Percentiles rank a stretch among this genome's conserved stretches.
Evolutionary conservation across 2,797 vertebrate genomes (phyloP).

Genomic region (Phalloptychus januarius): DNA sequence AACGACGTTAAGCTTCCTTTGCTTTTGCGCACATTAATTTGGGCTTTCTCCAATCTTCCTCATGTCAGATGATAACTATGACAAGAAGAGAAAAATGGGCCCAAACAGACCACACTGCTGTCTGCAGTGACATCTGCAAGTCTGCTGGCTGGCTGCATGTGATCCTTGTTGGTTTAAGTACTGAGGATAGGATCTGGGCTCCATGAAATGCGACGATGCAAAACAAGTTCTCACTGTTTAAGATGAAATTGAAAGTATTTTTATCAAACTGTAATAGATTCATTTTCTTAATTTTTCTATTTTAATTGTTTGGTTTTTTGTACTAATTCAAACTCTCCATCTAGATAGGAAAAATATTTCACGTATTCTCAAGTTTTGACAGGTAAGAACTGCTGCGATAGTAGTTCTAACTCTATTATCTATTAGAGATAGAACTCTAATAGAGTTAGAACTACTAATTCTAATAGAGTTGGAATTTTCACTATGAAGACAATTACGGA

Average conservation of each 20-base stretch:
- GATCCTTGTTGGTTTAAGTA: constrained; percentile 49
- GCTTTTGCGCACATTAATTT: constrained; percentile 74
- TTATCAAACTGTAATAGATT: not conserved
- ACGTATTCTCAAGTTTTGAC: too few species aligned
- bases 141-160: not conserved
- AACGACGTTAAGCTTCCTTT: constrained; percentile 68
- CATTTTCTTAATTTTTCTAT: not conserved
- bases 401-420: too few species aligned
- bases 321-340: not conserved
- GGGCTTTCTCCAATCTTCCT: constrained; percentile 71
- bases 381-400: too few species aligned
- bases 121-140: constrained; percentile 40
- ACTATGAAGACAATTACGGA: too few species aligned
- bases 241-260: constrained; percentile 14
- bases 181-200: constrained; percentile 43
- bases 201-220: constrained; percentile 24
- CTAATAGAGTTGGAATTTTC: too few species aligned
- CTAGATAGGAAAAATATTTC: too few species aligned
- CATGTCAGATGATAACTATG: constrained; percentile 71
- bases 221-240: constrained; percentile 6
- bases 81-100: constrained; percentile 67
- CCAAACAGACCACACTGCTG: constrained; percentile 57
- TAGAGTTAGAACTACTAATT: too few species aligned
- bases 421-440: too few species aligned
- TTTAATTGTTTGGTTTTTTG: not conserved